Conservation (phyloP, 2,888 invertebrate genomes). For the Brachyopa scutellaris region DNA sequence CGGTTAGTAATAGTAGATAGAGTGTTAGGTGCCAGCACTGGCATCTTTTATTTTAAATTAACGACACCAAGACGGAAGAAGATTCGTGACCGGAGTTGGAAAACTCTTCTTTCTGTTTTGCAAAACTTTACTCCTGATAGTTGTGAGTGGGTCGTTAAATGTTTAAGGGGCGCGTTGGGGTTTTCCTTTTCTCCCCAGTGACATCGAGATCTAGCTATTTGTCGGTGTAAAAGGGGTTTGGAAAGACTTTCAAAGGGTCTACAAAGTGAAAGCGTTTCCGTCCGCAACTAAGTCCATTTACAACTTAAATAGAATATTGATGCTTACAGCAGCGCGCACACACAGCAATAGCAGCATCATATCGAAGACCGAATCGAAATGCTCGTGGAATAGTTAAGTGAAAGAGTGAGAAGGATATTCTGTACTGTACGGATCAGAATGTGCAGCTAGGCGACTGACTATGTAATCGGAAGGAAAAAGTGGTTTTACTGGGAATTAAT, state of each 20-base stretch:
- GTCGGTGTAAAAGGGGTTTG: conserved; percentile 34
- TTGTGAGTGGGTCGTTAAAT: conserved; percentile 38
- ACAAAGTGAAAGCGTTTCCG: conserved; percentile 38
- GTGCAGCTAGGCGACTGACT: conserved; percentile 16
- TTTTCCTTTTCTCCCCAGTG: conserved; percentile 10
- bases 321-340: conserved; percentile 20
- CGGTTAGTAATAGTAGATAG: conserved; percentile 33
- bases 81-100: conserved; percentile 66
- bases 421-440: conserved; percentile 2
- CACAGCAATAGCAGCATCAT: background rate
- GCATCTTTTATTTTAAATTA: conserved; percentile 67
- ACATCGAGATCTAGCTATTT: conserved; percentile 34
- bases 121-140: conserved; percentile 37
- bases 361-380: conserved; percentile 51
- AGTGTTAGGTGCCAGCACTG: conserved; percentile 32
- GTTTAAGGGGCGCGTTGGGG: background rate
- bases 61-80: conserved; percentile 57
- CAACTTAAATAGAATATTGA: conserved; percentile 63
- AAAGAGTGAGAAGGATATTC: background rate
- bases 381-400: conserved; percentile 40
- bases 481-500: conserved; percentile 67
- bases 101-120: conserved; percentile 36
- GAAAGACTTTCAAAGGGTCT: conserved; percentile 43
- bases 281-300: conserved; percentile 66
- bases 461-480: conserved; percentile 34